Evolutionary conservation across 2,888 invertebrate species (phyloP).

Genomic region (Leucania comma): DNA sequence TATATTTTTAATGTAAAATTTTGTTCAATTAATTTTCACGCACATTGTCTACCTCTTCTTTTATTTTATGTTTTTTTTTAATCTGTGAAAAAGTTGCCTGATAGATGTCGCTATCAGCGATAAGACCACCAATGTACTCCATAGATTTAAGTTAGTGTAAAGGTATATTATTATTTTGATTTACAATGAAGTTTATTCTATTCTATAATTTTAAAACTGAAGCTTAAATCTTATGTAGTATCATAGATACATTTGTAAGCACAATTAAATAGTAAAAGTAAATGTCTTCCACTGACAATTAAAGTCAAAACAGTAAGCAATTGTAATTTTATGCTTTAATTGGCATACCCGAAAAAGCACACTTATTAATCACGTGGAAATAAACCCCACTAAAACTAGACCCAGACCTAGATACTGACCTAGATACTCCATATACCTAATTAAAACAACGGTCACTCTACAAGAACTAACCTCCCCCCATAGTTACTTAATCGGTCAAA

Average conservation of each 20-base stretch:
- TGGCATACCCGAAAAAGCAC: not conserved
- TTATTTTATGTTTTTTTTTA: no score
- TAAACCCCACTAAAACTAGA: not conserved
- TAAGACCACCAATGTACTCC: no score
- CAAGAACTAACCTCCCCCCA: slow-evolving; percentile 34
- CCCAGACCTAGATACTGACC: no score
- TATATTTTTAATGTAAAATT: no score
- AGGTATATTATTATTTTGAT: no score
- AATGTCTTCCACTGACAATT: not conserved
- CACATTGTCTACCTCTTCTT: no score
- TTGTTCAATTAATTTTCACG: no score
- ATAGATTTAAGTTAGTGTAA: no score
- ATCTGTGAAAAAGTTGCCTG: no score
- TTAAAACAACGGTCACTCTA: slow-evolving; percentile 33
- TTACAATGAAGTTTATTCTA: no score
- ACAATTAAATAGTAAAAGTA: not conserved
- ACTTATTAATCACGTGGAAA: not conserved
- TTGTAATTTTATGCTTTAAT: not conserved
- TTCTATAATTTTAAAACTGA: not conserved
- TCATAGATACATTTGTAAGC: not conserved
- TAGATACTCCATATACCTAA: slow-evolving; percentile 13
- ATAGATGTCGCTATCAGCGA: no score
- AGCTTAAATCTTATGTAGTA: not conserved
- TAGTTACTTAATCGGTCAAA: slow-evolving; percentile 52
- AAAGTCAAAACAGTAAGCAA: not conserved